phyloP scores from a whole-genome alignment of 2,113 vertebrate genomes.

The Pithys albifrons region DNA sequence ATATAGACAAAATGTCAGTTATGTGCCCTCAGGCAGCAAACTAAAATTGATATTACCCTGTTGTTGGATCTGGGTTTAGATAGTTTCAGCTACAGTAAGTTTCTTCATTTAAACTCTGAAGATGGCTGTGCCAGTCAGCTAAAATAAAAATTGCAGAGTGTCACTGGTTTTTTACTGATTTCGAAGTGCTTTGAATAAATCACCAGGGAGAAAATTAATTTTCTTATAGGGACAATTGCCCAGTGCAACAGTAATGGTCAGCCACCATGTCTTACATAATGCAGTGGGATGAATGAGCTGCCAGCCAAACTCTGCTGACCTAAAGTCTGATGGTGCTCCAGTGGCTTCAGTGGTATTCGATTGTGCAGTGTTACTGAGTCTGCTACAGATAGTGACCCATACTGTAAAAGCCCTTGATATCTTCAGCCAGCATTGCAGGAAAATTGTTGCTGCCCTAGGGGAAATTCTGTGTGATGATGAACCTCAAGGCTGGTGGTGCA shows the following conservation, averaged over 20 bases:
- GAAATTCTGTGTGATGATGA: background rate
- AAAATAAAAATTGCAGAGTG: background rate
- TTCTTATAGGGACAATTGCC: background rate
- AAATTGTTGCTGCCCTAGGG: conserved; percentile 3
- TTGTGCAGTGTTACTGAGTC: background rate
- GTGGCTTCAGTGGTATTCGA: background rate
- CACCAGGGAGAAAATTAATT: background rate
- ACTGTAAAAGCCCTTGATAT: background rate
- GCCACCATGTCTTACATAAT: background rate
- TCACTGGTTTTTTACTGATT: background rate
- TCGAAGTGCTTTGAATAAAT: background rate
- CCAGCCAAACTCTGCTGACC: background rate
- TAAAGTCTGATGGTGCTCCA: background rate
- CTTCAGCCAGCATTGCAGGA: background rate
- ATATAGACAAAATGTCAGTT: conserved; percentile 71
- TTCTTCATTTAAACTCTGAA: conserved; percentile 42
- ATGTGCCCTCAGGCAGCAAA: conserved; percentile 61
- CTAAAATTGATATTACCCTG: conserved; percentile 50
- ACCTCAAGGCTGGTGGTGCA: background rate
- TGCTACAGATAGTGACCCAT: rapidly evolving
- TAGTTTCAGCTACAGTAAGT: conserved; percentile 31
- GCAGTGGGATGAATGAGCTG: background rate
- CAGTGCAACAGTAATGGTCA: background rate
- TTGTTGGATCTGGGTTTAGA: conserved; percentile 41
- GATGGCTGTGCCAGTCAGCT: background rate